phyloP scores from a whole-genome alignment of 2,113 vertebrate species.

The Charina bottae region DNA sequence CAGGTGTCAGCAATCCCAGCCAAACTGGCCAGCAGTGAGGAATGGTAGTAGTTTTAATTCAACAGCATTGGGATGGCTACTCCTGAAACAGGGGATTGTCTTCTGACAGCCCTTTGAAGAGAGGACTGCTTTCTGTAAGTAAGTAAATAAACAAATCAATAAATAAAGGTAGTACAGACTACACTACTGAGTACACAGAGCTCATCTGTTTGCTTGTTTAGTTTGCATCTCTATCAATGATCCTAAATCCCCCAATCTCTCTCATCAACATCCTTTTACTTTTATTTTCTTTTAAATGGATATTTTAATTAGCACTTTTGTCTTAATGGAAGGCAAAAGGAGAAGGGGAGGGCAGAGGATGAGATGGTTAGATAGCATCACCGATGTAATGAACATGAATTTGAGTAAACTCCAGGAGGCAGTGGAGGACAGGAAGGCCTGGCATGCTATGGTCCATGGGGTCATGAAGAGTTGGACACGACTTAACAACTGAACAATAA shows the following conservation, averaged over 20 bases:
- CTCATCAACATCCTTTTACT: background rate
- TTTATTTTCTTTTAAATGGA: background rate
- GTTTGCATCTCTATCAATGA: background rate
- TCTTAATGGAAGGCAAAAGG: no score
- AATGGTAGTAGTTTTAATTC: background rate
- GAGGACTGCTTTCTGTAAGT: background rate
- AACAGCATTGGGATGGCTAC: background rate
- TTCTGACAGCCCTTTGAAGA: background rate
- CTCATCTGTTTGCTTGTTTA: background rate
- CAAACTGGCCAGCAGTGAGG: background rate
- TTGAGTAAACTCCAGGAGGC: no score
- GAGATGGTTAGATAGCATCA: no score
- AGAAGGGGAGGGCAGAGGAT: no score
- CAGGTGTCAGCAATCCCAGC: background rate
- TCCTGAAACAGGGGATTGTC: background rate
- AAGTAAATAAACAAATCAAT: background rate
- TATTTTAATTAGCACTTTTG: background rate
- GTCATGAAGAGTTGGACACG: no score
- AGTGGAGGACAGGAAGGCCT: no score
- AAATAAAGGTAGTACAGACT: background rate
- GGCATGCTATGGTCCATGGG: no score
- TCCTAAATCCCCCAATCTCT: background rate
- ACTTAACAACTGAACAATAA: no score
- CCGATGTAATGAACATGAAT: no score
- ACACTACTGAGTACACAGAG: background rate